Evolutionary conservation across 2,888 invertebrate genomes (phyloP).

Genomic region (Conomelus anceps): DNA sequence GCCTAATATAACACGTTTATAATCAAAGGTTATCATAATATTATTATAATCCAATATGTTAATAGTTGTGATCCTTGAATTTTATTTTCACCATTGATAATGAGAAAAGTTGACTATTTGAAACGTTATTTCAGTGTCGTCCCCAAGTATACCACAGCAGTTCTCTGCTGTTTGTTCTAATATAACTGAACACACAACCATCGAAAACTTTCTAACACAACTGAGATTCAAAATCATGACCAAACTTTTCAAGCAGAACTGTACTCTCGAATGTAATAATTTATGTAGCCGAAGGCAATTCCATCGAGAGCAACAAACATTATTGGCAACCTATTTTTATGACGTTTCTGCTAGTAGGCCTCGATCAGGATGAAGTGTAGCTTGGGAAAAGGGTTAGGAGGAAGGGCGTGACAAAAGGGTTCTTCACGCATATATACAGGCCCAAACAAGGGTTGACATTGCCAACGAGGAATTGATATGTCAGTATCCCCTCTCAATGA

Average conservation of each 20-base stretch:
- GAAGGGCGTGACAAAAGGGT: neutral
- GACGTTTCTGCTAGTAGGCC: neutral
- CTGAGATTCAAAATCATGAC: neutral
- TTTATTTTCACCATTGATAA: no score
- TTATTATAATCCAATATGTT: no score
- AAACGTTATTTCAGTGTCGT: no score
- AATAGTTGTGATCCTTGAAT: no score
- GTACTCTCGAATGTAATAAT: neutral
- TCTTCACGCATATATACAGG: neutral
- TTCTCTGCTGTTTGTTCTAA: no score
- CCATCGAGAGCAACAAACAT: neutral
- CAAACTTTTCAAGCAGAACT: neutral
- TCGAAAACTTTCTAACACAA: neutral
- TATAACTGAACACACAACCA: neutral
- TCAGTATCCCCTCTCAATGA: neutral
- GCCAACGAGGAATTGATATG: neutral
- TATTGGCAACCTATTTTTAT: neutral
- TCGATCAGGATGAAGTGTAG: neutral
- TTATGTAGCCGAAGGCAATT: neutral
- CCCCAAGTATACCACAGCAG: no score
- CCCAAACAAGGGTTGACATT: neutral
- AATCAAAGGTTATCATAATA: no score
- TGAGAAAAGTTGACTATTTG: no score
- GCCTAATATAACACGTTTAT: no score
- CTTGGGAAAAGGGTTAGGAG: neutral